These are phyloP conservation scores for Gallinago paraguaiae DNA, from an alignment of 2,113 vertebrate genomes.

Conservation along the genomic window DNA sequence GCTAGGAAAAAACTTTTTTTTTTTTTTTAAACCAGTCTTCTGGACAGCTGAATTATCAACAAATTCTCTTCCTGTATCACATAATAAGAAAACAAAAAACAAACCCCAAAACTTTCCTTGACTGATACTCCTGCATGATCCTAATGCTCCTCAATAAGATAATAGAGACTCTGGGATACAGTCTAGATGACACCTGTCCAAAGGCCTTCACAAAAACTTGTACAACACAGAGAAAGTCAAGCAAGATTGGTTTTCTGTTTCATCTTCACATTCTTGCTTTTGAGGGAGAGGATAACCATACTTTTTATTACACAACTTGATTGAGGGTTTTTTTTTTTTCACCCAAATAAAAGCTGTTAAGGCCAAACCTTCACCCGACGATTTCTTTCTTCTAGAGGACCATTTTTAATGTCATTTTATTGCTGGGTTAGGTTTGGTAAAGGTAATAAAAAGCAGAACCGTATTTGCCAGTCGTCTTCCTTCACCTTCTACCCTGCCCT, in stretches of 20 bases:
- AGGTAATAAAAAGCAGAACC: background rate
- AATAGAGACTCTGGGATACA: background rate
- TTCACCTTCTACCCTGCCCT: background rate
- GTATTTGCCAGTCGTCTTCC: background rate
- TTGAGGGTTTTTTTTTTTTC: background rate
- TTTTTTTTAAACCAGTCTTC: background rate
- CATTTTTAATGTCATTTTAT: background rate
- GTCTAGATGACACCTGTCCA: background rate
- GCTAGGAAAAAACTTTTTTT: background rate
- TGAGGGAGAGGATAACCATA: background rate
- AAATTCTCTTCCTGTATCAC: background rate
- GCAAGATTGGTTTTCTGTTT: background rate
- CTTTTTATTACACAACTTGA: background rate
- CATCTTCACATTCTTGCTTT: background rate
- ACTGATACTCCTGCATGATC: background rate
- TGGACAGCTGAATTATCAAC: background rate
- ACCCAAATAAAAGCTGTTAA: background rate
- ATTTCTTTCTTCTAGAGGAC: background rate
- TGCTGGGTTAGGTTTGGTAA: background rate
- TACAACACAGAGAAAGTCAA: background rate
- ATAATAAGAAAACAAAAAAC: background rate
- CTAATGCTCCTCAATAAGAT: background rate
- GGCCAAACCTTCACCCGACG: background rate
- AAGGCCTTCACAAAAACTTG: background rate
- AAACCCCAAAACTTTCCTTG: background rate